phyloP scores from a whole-genome alignment of 2,888 invertebrate genomes.

The Orthosia gracilis region DNA sequence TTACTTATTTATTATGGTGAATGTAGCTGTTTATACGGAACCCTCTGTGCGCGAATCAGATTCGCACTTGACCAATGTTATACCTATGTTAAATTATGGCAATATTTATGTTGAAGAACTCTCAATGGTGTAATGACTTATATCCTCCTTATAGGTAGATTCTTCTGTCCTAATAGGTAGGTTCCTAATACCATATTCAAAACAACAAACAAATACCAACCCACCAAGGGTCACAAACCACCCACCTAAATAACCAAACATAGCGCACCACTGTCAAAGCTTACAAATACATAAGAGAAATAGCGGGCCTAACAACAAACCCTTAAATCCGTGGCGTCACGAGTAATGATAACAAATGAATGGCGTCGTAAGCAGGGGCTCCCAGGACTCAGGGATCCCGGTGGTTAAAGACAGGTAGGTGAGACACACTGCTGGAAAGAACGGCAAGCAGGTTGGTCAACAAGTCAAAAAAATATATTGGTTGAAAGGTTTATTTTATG shows the following conservation, averaged over 20 bases:
- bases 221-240: constrained; percentile 21
- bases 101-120: neutral
- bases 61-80: too few species aligned
- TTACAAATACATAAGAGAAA: constrained; percentile 59
- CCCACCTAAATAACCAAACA: constrained; percentile 43
- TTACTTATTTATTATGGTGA: too few species aligned
- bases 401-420: constrained; percentile 64
- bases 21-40: too few species aligned
- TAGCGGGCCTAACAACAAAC: constrained; percentile 52
- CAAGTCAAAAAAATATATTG: neutral
- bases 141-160: neutral
- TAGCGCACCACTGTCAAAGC: constrained; percentile 54
- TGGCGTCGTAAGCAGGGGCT: constrained; percentile 65
- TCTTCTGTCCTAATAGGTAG: neutral
- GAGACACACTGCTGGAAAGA: neutral
- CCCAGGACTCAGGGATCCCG: constrained; percentile 66
- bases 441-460: neutral
- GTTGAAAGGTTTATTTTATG: too few species aligned
- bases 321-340: constrained; percentile 59
- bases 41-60: too few species aligned
- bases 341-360: constrained; percentile 78
- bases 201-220: constrained; percentile 6
- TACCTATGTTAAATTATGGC: neutral
- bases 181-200: neutral
- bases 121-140: neutral